Evolutionary conservation across 37 sponge, comb jelly and placozoan genomes (phyloP), one percentile per base, ranked within the genome.

Genomic region (Bolinopsis microptera): DNA sequence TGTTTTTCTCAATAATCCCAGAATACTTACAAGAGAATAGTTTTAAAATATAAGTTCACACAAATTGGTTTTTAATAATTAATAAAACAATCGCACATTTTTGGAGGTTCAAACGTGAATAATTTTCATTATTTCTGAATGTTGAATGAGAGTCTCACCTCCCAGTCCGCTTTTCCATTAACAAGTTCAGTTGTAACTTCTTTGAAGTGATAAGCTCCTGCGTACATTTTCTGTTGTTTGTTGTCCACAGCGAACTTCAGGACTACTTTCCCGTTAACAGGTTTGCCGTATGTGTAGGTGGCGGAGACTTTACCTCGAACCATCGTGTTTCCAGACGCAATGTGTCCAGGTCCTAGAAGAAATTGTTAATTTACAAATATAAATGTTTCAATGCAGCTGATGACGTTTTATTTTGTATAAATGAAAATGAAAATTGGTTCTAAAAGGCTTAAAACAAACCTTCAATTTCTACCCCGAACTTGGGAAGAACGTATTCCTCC

Each of bases 231-330:
- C 74, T 70, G 74, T 24, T n/a, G 5, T 22, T 70, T 70, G 74
- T 77, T 77, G 35, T 77, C 80, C 35, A 77, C 80, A 35, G 80
- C 80, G 33, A 77, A 77, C 80, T 77, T 77, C 33, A 77, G 80
- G 3, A 32, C 32, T 16, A 34, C 80, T 77, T 77, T 31, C 26
- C 90, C 90, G 39, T 39, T n/a, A 38, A 86, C 61, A 13, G 90
- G 90, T 39, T 86, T 86, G 0, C 90, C 90, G 61, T 86, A 86
- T 28, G 90, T 86, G 90, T 86, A 86, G 9, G 61, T 86, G 27
- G 90, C 90, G 0, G 41, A 3, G 0, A 86, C 28, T n/a, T 41
- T 86, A 23, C 90, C 90, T 26, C 24, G 34, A 28, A 86, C 90
- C 2, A 40, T 40, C 2, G 41, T 86, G 31, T 41, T 48, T 2